Evolutionary conservation across 2,888 invertebrate genomes (phyloP).

Genomic region (Cylindroiulus punctatus): DNA sequence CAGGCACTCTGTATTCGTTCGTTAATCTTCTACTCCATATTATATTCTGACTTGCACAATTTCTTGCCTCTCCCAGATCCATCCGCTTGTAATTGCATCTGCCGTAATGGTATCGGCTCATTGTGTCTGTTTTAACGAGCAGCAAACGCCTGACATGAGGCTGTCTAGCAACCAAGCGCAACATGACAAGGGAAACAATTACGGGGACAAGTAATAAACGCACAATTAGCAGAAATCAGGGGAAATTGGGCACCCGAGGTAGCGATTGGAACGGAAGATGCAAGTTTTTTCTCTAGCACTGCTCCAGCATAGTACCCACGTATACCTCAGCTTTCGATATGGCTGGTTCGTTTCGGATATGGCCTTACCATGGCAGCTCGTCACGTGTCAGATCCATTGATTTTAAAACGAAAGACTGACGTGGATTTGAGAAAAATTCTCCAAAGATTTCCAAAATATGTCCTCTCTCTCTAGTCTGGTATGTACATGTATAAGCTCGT

Average conservation of each 20-base stretch:
- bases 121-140: conserved; percentile 32
- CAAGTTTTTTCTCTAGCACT: neutral
- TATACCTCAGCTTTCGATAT: neutral
- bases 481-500: too few relatives aligned
- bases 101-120: conserved; percentile 17
- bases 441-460: too few relatives aligned
- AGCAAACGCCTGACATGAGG: conserved; percentile 32
- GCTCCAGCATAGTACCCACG: neutral
- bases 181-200: conserved; percentile 32
- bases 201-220: conserved; percentile 22
- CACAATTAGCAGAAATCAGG: conserved; percentile 20
- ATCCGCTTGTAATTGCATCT: conserved; percentile 11
- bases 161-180: neutral
- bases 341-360: neutral
- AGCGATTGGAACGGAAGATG: conserved; percentile 1
- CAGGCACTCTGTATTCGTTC: conserved; percentile 7
- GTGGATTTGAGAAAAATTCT: too few relatives aligned
- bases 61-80: conserved; percentile 3
- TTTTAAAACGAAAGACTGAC: conserved; percentile 3
- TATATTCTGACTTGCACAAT: conserved; percentile 32
- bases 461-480: too few relatives aligned
- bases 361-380: neutral
- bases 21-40: conserved; percentile 17
- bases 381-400: neutral
- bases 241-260: conserved; percentile 32